Evolutionary conservation across 1,140 invertebrate genomes (phyloP).

Genomic region (Galleria mellonella): DNA sequence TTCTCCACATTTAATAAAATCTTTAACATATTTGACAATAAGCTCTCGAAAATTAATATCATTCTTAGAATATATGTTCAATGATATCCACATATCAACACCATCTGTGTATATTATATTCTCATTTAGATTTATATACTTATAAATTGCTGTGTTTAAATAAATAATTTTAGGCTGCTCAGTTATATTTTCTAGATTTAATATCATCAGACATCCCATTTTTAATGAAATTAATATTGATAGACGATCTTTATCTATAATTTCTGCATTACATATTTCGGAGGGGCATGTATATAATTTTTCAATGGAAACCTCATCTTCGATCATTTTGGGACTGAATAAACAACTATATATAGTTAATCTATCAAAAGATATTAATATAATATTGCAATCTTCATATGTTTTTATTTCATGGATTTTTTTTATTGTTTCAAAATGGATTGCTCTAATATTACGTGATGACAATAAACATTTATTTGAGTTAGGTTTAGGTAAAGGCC

Average conservation of each 20-base stretch:
- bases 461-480: constrained; percentile 15
- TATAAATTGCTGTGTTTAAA: constrained; percentile 44
- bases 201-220: constrained; percentile 37
- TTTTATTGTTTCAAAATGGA: constrained; percentile 19
- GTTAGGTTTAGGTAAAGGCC: constrained; percentile 3
- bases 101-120: constrained; percentile 47
- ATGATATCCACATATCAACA: constrained; percentile 40
- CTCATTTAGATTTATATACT: constrained; percentile 24
- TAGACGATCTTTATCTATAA: constrained; percentile 18
- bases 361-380: constrained; percentile 43
- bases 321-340: constrained; percentile 14
- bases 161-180: constrained; percentile 25
- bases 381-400: constrained; percentile 18
- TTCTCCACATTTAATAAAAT: constrained; percentile 36
- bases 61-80: constrained; percentile 21
- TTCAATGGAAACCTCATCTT: constrained; percentile 13
- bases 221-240: constrained; percentile 31
- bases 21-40: constrained; percentile 40
- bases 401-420: constrained; percentile 17
- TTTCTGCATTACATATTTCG: constrained; percentile 33
- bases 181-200: constrained; percentile 14
- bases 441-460: constrained; percentile 12
- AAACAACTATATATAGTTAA: constrained; percentile 31
- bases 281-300: constrained; percentile 40
- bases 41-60: constrained; percentile 31